Percentiles rank a stretch among this genome's conserved stretches.
phyloP scores from a whole-genome alignment of 2,888 invertebrate genomes.

The Lordiphosa andalusiaca region DNA sequence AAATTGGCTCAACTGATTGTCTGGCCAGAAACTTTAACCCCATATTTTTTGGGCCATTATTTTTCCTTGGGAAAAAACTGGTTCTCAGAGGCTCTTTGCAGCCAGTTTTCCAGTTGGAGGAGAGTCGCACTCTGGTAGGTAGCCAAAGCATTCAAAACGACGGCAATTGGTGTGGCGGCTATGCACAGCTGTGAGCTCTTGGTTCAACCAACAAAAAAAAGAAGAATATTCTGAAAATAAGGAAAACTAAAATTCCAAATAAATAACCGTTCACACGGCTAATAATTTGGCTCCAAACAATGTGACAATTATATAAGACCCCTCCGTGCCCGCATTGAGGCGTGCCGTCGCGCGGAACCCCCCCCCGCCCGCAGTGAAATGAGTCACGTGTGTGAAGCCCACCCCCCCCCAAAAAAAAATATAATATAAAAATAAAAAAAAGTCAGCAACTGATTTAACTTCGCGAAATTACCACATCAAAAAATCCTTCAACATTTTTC shows the following conservation, averaged over 20 bases:
- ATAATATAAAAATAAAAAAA: slow-evolving; percentile 16
- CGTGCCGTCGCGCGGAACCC: slow-evolving; percentile 5
- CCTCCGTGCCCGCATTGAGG: slow-evolving; percentile 2
- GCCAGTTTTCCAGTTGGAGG: slow-evolving; percentile 50
- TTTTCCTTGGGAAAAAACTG: slow-evolving; percentile 17
- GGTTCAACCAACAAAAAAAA: slow-evolving; percentile 8
- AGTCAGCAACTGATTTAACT: slow-evolving; percentile 33
- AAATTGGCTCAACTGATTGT: not conserved
- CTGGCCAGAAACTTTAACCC: slow-evolving; percentile 2
- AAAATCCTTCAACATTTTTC: slow-evolving; percentile 39
- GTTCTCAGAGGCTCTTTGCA: slow-evolving; percentile 43
- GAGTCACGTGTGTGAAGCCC: slow-evolving; percentile 51
- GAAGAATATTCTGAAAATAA: not conserved
- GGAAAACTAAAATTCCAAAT: not conserved
- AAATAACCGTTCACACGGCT: not conserved
- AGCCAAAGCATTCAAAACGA: slow-evolving; percentile 41
- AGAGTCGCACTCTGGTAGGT: slow-evolving; percentile 27
- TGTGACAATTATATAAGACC: slow-evolving; percentile 59
- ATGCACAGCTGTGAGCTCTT: slow-evolving; percentile 33
- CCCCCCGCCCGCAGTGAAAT: slow-evolving; percentile 36
- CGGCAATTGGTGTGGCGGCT: slow-evolving; percentile 36
- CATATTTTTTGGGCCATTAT: slow-evolving; percentile 15
- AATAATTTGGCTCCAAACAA: not conserved
- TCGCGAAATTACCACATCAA: slow-evolving; percentile 60
- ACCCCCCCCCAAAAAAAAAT: slow-evolving; percentile 1